Conservation (phyloP, 2,797 vertebrate species). For the Enteromius anoplus region DNA sequence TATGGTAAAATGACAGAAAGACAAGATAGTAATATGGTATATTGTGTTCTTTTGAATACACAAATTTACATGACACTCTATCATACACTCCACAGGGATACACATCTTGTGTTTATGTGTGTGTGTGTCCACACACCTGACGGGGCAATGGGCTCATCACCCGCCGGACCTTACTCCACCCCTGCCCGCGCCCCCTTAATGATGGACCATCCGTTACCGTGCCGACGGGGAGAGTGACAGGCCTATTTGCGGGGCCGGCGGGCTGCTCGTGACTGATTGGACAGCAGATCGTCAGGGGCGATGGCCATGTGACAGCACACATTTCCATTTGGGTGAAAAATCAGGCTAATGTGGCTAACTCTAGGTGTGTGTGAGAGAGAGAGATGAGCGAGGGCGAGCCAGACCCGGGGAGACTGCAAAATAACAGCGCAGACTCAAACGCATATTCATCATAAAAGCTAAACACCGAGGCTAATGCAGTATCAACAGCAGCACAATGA, state of each 20-base stretch:
- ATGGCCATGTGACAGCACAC: slow-evolving; percentile 78
- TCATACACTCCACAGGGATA: background rate
- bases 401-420: slow-evolving; percentile 62
- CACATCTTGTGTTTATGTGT: slow-evolving; percentile 15
- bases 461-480: slow-evolving; percentile 62
- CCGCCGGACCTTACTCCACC: slow-evolving; percentile 36
- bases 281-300: slow-evolving; percentile 77
- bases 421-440: slow-evolving; percentile 61
- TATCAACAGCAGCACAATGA: slow-evolving; percentile 62
- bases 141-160: slow-evolving; percentile 46
- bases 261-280: slow-evolving; percentile 77
- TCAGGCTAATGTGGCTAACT: slow-evolving; percentile 75
- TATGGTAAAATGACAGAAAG: background rate
- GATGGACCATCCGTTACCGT: slow-evolving; percentile 80
- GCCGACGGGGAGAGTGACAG: slow-evolving; percentile 83
- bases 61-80: background rate
- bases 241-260: slow-evolving; percentile 79
- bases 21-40: background rate
- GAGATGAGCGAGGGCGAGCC: slow-evolving; percentile 50
- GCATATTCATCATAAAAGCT: slow-evolving; percentile 69
- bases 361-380: slow-evolving; percentile 42
- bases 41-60: background rate
- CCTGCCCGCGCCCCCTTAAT: slow-evolving; percentile 46
- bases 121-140: slow-evolving; percentile 46
- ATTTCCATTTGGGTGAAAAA: slow-evolving; percentile 85